A percentile compares a stretch with the other conserved stretches of the same genome.
phyloP scores from a whole-genome alignment of 2,888 invertebrate genomes.

The Agapetus fuscipes region DNA sequence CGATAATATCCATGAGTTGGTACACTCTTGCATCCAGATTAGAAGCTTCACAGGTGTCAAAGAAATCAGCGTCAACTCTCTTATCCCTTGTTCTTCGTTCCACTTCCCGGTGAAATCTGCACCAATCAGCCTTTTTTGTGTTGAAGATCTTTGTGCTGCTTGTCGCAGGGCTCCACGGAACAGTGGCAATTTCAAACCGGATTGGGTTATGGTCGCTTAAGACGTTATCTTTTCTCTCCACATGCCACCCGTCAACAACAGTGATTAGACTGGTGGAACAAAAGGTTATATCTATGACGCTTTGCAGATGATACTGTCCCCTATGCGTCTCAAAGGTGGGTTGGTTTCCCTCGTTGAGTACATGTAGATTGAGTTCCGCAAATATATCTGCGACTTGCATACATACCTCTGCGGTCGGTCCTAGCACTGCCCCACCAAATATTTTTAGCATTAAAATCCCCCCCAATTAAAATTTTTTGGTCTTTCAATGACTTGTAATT shows the following conservation, averaged over 20 bases:
- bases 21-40: background rate
- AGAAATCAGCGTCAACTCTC: background rate
- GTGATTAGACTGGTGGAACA: background rate
- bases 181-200: background rate
- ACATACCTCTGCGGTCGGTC: too few relatives aligned
- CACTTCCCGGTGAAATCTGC: background rate
- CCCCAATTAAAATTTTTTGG: too few relatives aligned
- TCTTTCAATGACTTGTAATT: too few relatives aligned
- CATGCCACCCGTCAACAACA: background rate
- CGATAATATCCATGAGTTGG: background rate
- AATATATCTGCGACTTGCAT: background rate
- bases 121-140: too few relatives aligned
- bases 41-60: background rate
- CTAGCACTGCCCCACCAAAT: too few relatives aligned
- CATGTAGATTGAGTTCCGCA: too few relatives aligned
- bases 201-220: conserved; percentile 3
- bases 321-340: too few relatives aligned
- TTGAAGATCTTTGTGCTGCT: background rate
- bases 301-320: background rate
- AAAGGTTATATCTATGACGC: conserved; percentile 2
- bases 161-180: background rate
- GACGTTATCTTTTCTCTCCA: background rate
- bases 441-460: too few relatives aligned
- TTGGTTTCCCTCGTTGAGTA: too few relatives aligned
- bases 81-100: background rate